Conservation (phyloP, 23 tunicate species). For the Trididemnum clinides region DNA sequence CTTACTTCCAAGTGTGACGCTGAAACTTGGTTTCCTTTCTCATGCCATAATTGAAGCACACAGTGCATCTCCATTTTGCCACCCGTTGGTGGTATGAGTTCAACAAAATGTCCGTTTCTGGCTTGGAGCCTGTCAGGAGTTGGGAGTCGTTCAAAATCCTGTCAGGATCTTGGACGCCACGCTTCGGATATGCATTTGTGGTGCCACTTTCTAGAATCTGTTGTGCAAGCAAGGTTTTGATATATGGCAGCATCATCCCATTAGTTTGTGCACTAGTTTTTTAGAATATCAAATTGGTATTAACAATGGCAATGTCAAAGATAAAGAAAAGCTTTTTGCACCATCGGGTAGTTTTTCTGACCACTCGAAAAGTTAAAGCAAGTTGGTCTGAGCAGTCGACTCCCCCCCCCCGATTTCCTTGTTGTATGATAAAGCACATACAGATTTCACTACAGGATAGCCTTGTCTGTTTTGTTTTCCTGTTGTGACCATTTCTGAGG, state of each 20-base stretch:
- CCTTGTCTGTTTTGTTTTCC: not conserved
- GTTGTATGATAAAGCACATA: not conserved
- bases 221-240: not conserved
- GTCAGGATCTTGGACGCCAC: not conserved
- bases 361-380: not conserved
- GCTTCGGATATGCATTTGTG: not conserved
- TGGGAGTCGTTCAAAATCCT: no score
- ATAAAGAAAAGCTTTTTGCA: not conserved
- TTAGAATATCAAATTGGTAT: not conserved
- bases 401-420: not conserved
- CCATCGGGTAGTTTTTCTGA: not conserved
- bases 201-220: not conserved
- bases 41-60: not conserved
- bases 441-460: not conserved
- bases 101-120: not conserved
- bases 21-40: not conserved
- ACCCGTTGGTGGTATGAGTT: not conserved
- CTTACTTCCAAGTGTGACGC: not conserved
- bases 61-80: not conserved
- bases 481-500: not conserved
- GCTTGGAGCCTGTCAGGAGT: not conserved
- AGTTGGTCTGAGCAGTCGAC: not conserved
- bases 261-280: not conserved
- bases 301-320: not conserved
- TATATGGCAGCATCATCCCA: not conserved